Evolutionary conservation across 2,888 invertebrate species (phyloP), one percentile per base, ranked within the genome.

Genomic region (Sarcophaga carnaria): DNA sequence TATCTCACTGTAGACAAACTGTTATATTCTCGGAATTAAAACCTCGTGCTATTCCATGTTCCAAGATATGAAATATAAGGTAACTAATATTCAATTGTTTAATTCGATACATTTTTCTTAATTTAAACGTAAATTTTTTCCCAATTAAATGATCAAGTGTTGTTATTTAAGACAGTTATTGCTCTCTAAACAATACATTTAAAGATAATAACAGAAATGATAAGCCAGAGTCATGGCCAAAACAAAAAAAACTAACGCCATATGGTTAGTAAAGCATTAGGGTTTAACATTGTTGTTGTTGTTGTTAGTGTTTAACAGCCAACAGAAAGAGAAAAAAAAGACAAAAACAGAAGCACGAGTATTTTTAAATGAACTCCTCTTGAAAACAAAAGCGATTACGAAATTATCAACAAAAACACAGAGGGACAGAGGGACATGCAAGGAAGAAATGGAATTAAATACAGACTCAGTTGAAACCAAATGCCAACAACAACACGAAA

Each of bases 91-190:
- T 8, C 37, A 37, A 10, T 37, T 10, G 37, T 0, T 37, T 37
- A 10, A 0, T 10, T 8, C 2, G 37, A 10, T 37, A 8, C 8
- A 37, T 37, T 37, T 37, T 37, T 37, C 37, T 8, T 37, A 37
- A 37, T 37, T 37, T 37, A 37, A 37, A 37, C 10, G 37, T 10
- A 37, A 8, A 37, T 37, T 54, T 47, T 71, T 71, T n/a, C 20
- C 20, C 59, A 60, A 60, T 72, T 60, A 37, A 72, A 60, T 72
- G 60, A 45, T n/a, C 20, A 54, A 60, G 11, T 37, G 37, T 6
- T 12, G 37, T 59, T 37, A 37, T n/a, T 72, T 10, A 60, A 72
- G 20, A 59, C 72, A 59, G 54, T 60, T 60, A 72, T 60, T 72
- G 37, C 45, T 60, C 25, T 59, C 25, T 27, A 60, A 72, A 45